A percentile compares a stretch with the other conserved stretches of the same genome.
Evolutionary conservation across 2,888 invertebrate species (phyloP).

Genomic region (Argyra leucocephala): DNA sequence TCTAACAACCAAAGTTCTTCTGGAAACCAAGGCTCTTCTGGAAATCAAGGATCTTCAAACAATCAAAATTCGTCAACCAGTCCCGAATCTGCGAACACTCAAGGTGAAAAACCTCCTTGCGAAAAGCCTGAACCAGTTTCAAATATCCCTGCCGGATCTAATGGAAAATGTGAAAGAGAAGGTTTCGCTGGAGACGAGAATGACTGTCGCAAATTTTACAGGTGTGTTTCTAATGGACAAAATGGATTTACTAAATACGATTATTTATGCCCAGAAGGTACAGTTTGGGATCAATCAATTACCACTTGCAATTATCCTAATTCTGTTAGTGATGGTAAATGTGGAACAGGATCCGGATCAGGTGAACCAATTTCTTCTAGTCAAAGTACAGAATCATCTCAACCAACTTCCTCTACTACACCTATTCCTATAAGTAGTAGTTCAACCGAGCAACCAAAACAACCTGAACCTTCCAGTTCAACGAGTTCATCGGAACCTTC

Average conservation of each 20-base stretch:
- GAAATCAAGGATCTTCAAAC: slow-evolving; percentile 18
- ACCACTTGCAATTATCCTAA: slow-evolving; percentile 38
- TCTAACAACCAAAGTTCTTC: slow-evolving; percentile 17
- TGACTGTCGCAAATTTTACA: slow-evolving; percentile 57
- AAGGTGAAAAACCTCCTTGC: slow-evolving; percentile 13
- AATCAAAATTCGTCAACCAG: slow-evolving; percentile 20
- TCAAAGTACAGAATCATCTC: not conserved
- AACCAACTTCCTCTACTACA: slow-evolving; percentile 15
- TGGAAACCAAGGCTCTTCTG: slow-evolving; percentile 18
- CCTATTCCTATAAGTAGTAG: slow-evolving; percentile 17
- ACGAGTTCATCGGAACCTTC: slow-evolving; percentile 15
- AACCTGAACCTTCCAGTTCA: not conserved
- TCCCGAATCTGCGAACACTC: slow-evolving; percentile 18
- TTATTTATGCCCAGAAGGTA: slow-evolving; percentile 57
- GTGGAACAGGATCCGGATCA: not conserved
- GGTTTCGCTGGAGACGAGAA: slow-evolving; percentile 43
- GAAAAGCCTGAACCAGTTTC: slow-evolving; percentile 2
- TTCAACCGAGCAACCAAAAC: slow-evolving; percentile 17
- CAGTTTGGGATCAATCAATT: slow-evolving; percentile 50
- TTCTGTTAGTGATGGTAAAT: slow-evolving; percentile 31
- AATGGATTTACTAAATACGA: slow-evolving; percentile 51
- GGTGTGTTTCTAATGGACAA: slow-evolving; percentile 56
- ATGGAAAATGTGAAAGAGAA: slow-evolving; percentile 40
- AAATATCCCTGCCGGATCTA: slow-evolving; percentile 25
- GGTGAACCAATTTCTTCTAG: not conserved